Evolutionary conservation across 30 jellyfish, hydroid and myxozoan genomes (phyloP).

Genomic region (Turritopsis rubra): DNA sequence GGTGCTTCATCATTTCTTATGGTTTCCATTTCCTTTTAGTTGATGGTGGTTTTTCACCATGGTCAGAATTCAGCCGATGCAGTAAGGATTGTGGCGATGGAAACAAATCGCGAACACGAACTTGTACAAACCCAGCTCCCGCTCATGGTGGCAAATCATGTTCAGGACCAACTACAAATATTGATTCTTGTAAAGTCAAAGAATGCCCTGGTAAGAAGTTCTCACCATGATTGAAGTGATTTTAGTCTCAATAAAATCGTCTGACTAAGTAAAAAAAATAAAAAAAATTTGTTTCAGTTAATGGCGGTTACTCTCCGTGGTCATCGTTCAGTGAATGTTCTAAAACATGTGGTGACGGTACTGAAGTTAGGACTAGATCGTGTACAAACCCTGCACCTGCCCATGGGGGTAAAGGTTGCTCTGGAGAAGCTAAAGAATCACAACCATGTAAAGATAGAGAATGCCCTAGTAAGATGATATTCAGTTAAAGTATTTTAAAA

Average conservation of each 20-base stretch:
- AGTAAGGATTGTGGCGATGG: conserved; percentile 5
- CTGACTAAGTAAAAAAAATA: not conserved
- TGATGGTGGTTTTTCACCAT: conserved; percentile 12
- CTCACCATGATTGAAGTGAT: too few species aligned
- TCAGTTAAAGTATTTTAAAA: too few species aligned
- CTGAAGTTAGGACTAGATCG: conserved; percentile 8
- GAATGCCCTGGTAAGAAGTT: conserved; percentile 50
- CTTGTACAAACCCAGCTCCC: conserved; percentile 70
- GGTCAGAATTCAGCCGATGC: not conserved
- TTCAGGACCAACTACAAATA: conserved; percentile 26
- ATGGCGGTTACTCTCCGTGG: conserved; percentile 21
- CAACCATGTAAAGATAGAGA: conserved; percentile 11
- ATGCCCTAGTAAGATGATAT: conserved; percentile 20
- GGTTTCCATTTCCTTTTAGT: not conserved
- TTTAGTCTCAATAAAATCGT: too few species aligned
- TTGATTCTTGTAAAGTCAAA: conserved; percentile 35
- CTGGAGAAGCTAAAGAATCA: conserved; percentile 23
- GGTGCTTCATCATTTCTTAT: not conserved
- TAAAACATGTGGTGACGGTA: conserved; percentile 26
- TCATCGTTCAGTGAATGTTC: conserved; percentile 11
- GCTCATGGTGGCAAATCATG: conserved; percentile 34
- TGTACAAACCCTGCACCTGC: conserved; percentile 41
- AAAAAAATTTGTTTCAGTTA: not conserved
- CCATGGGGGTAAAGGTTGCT: conserved; percentile 31
- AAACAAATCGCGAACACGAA: conserved; percentile 35